Evolutionary conservation across 2,113 vertebrate species (phyloP), one percentile per base, ranked within the genome.

Genomic region (Axis porcinus): DNA sequence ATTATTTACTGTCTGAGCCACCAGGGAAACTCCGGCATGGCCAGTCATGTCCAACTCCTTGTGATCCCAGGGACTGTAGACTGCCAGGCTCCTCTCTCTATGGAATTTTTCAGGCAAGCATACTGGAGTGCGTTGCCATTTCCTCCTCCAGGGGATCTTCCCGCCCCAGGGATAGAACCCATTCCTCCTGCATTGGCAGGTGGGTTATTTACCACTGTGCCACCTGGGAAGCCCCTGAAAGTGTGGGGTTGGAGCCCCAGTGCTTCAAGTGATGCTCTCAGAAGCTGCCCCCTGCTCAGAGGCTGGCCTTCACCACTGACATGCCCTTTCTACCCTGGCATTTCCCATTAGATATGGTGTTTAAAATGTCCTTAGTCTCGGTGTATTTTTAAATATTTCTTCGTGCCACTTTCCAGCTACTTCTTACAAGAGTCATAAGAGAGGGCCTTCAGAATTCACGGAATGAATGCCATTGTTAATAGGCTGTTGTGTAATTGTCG

Each of bases 331-430:
- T 11, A 1, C 36, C 36, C 76, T 19, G n/a, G 82, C 54, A 33
- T 52, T 67, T 89, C 62, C 15, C 28, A 9, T 60, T 40, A 30
- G 86, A 86, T 27, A 64, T 0, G 12, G 45, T 2, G 21, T 45
- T 89, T 45, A 27, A 57, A 55, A 50, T 4, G 50, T 25, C 81
- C 94, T 86, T 45, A 2, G 33, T 55, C 52, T 88, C 64, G 1
- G 17, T 7, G 45, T 70, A 40, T 90, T 90, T 92, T 43, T 33
- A 81, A 78, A 70, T 13, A 55, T 57, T 54, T 89, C 86, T 94
- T 36, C 4, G 2, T 82, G 76, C 12, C 54, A n/a, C 62, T 78
- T 86, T 47, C 43, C 64, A 76, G 81, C 8, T n/a, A 12, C 84
- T 86, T 87, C 81, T 70, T 64, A 7, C 47, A 10, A 52, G 93